Evolutionary conservation across 2,797 vertebrate species (phyloP), one percentile per base, ranked within the genome.

Genomic region (Ptychadena robeensis): DNA sequence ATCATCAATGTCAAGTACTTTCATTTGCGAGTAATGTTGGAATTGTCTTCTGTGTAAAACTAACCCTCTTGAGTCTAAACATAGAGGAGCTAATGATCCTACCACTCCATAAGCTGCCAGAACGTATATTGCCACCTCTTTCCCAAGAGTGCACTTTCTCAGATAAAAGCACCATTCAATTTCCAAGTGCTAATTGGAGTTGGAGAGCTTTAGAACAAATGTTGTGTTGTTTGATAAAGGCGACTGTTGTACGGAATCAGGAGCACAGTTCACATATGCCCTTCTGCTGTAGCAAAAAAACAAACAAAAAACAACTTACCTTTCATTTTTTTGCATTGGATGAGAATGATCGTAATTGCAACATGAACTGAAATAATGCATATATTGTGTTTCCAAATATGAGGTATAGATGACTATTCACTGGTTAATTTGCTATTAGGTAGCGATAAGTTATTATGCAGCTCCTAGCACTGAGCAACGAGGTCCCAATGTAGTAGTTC

Each of bases 1-100:
- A 71, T 44, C 66, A 71, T 76, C 68, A 57, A 53, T 77, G 73
- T 44, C 65, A 71, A 70, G 57, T 12, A 61, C 15, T 27, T 82
- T 57, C 75, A 78, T 77, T 83, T 72, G 77, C 79, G 28, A 27
- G 57, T 65, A 78, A 73, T 73, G 63, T 83, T 63, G 72, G 31
- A 40, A 69, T 73, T 79, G 27, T 59, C 69, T 79, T 67, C 27
- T 67, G 57, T 37, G 27, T n/a, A 65, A 79, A 71, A 22, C 1
- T 44, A 31, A 31, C 40, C 40, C 68, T 53, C 75, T 18, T 30
- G 75, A 59, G 75, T 79, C 61, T 32, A 44, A 31, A 53, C 32
- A 61, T 11, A 83, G 69, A 48, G 32, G 68, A 83, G 25, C 63
- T 30, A 34, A 40, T 18, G 40, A 61, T 59, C 59, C 25, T 34